Evolutionary conservation across 2,888 invertebrate genomes (phyloP).

Genomic region (Cryptocephalus moraei): DNA sequence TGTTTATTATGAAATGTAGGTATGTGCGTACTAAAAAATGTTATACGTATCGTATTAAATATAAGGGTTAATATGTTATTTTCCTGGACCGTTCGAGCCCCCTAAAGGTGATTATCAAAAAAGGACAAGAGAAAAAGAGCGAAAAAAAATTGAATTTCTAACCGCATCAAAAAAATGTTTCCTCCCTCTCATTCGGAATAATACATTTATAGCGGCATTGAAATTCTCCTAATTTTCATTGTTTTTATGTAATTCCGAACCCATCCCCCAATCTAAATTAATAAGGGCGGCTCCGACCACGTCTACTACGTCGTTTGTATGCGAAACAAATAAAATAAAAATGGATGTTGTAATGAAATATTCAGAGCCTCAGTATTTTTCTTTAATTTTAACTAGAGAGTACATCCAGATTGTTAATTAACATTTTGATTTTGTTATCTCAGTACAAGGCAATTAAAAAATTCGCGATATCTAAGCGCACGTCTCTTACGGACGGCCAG

Average conservation of each 20-base stretch:
- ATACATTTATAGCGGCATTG: not conserved
- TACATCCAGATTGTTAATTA: slow-evolving; percentile 38
- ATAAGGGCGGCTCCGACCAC: not conserved
- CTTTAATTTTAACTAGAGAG: slow-evolving; percentile 37
- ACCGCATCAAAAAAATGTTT: no score
- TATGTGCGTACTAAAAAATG: no score
- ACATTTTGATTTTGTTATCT: slow-evolving; percentile 42
- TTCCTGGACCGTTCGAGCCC: no score
- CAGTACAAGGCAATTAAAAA: slow-evolving; percentile 38
- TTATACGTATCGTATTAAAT: no score
- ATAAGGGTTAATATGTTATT: no score
- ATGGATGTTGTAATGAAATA: slow-evolving; percentile 29
- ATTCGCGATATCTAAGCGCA: slow-evolving; percentile 34
- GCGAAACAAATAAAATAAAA: slow-evolving; percentile 24
- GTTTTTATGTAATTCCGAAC: not conserved
- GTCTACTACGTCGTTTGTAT: slow-evolving; percentile 17
- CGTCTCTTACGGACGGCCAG: slow-evolving; percentile 29
- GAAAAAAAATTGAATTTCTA: no score
- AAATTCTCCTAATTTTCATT: not conserved
- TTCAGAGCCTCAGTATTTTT: slow-evolving; percentile 35
- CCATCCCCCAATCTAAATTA: not conserved
- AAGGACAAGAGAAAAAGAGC: no score
- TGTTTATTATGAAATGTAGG: no score
- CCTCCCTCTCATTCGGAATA: not conserved
- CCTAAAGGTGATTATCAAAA: no score